Evolutionary conservation across 2,888 invertebrate genomes (phyloP).

Genomic region (Drosophila differens): DNA sequence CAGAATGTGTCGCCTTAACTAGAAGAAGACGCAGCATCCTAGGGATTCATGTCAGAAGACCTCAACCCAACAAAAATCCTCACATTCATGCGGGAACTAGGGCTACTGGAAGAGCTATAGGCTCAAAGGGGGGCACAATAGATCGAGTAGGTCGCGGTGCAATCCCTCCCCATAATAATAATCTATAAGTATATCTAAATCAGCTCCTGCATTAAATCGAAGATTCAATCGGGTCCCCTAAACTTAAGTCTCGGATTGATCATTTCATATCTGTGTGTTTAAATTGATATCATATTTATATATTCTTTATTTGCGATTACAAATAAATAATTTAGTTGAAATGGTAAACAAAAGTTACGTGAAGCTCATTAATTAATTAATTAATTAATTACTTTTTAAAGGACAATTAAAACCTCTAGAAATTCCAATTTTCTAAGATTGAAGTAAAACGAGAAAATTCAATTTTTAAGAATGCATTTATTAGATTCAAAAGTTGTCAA

Average conservation of each 20-base stretch:
- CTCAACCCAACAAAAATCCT: no score
- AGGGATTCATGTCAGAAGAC: no score
- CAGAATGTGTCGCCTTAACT: no score
- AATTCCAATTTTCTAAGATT: neutral
- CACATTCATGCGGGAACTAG: no score
- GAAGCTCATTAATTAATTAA: neutral
- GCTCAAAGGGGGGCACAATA: no score
- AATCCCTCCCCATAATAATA: no score
- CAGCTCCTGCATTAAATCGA: constrained; percentile 8
- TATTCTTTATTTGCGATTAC: constrained; percentile 14
- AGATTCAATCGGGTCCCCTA: constrained; percentile 69
- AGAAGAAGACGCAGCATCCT: no score
- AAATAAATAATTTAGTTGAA: constrained; percentile 43
- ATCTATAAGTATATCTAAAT: constrained; percentile 11
- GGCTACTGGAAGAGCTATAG: no score
- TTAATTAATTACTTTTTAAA: no score
- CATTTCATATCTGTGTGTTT: constrained; percentile 3
- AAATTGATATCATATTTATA: constrained; percentile 42
- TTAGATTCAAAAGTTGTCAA: neutral
- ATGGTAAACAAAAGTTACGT: constrained; percentile 4
- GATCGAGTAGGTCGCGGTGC: no score
- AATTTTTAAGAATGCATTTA: constrained; percentile 2
- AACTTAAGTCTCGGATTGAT: constrained; percentile 40
- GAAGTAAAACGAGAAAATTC: neutral
- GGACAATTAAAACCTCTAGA: no score